These are phyloP conservation scores for Holotrichia oblita DNA, from an alignment of 1,140 invertebrate genomes.

Conservation along the genomic window DNA sequence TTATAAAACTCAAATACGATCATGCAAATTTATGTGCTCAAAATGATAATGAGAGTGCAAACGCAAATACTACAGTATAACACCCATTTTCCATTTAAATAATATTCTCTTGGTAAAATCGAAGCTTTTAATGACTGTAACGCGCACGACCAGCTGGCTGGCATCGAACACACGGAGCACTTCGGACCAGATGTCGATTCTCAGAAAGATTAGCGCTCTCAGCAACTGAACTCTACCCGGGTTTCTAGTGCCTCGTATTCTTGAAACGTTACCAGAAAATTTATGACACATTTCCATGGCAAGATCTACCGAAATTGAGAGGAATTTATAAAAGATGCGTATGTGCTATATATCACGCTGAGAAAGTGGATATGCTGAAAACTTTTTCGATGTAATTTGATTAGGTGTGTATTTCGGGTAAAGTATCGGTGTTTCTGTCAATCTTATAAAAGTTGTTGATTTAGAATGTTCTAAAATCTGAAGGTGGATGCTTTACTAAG, in stretches of 20 bases:
- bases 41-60: not conserved
- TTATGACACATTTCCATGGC: slow-evolving; percentile 4
- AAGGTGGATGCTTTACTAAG: not conserved
- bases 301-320: slow-evolving; percentile 9
- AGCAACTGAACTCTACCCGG: not conserved
- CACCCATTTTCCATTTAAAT: slow-evolving; percentile 12
- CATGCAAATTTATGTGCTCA: slow-evolving; percentile 13
- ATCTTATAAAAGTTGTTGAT: slow-evolving; percentile 7
- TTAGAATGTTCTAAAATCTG: not conserved
- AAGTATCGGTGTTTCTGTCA: slow-evolving; percentile 10
- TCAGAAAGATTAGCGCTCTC: not conserved
- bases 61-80: not conserved
- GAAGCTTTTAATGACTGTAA: slow-evolving; percentile 13
- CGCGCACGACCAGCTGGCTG: not conserved
- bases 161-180: not conserved
- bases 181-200: not conserved
- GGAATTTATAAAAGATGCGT: not conserved
- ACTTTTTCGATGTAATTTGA: slow-evolving; percentile 12
- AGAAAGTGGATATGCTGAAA: not conserved
- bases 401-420: not conserved
- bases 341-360: not conserved
- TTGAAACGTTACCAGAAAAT: slow-evolving; percentile 13
- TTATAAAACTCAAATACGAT: not conserved
- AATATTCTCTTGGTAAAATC: not conserved
- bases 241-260: not conserved